Conservation (phyloP, 2,888 invertebrate genomes). For the Eucera pruinosa region DNA sequence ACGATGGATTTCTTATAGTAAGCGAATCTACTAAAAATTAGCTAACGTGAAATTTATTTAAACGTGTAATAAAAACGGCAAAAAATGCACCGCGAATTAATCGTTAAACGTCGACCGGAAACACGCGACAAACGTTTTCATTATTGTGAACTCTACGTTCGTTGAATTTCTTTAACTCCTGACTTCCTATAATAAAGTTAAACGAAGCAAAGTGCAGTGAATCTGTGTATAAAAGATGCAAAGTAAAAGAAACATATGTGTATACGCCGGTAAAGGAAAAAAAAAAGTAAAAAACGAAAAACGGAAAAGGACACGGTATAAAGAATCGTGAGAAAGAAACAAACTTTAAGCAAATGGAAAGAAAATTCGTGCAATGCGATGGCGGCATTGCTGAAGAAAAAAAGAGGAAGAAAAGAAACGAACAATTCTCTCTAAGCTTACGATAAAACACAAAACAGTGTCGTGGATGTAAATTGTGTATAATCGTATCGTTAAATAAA, state of each 20-base stretch:
- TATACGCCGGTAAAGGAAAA: conserved; percentile 52
- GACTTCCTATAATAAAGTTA: conserved; percentile 41
- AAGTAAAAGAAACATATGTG: conserved; percentile 53
- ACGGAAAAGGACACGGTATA: conserved; percentile 37
- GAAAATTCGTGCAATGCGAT: conserved; percentile 34
- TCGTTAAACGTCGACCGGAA: conserved; percentile 36
- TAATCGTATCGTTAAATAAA: conserved; percentile 61
- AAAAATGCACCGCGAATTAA: conserved; percentile 35
- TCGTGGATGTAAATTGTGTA: conserved; percentile 74
- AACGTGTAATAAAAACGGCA: conserved; percentile 50
- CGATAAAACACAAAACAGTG: conserved; percentile 64
- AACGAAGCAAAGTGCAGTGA: conserved; percentile 61
- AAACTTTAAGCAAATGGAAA: no score
- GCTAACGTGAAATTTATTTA: conserved; percentile 64
- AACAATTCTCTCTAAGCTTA: conserved; percentile 36
- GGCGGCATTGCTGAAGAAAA: conserved; percentile 42
- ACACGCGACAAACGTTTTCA: conserved; percentile 50
- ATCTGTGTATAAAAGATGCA: conserved; percentile 49
- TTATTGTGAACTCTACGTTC: conserved; percentile 46
- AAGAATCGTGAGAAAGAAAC: conserved; percentile 49
- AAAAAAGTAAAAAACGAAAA: conserved; percentile 17
- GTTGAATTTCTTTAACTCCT: conserved; percentile 54
- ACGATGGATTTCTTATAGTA: conserved; percentile 46
- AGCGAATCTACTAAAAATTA: conserved; percentile 47
- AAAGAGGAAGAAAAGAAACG: no score